Conservation (phyloP, 2,888 invertebrate genomes). For the Blera fallax region DNA sequence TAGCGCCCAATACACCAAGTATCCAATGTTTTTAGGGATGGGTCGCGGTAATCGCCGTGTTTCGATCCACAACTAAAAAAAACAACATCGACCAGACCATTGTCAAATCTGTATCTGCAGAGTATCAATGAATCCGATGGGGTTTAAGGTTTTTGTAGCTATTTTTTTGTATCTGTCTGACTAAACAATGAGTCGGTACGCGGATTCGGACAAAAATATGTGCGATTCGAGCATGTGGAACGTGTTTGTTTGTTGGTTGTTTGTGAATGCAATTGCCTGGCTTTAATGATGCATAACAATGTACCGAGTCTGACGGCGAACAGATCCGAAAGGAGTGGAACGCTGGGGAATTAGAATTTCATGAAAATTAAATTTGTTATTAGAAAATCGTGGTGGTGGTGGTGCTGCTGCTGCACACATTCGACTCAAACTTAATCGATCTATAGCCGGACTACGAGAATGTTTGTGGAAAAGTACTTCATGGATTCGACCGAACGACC, state of each 20-base stretch:
- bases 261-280: conserved; percentile 14
- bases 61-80: conserved; percentile 1
- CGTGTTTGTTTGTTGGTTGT: conserved; percentile 22
- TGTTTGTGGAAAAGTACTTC: conserved; percentile 8
- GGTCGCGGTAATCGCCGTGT: conserved; percentile 35
- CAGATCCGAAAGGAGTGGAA: conserved; percentile 48
- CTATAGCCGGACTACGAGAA: neutral
- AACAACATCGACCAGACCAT: conserved; percentile 31
- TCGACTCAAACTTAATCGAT: conserved; percentile 34
- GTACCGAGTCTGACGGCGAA: neutral
- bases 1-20: conserved; percentile 20
- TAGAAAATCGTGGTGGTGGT: conserved; percentile 39
- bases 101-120: conserved; percentile 45
- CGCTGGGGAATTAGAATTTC: conserved; percentile 40
- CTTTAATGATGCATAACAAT: conserved; percentile 54
- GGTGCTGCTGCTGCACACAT: conserved; percentile 4
- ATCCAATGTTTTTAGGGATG: conserved; percentile 51
- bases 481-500: neutral
- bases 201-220: conserved; percentile 5
- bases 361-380: conserved; percentile 45
- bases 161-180: conserved; percentile 9
- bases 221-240: conserved; percentile 55
- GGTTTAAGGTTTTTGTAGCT: neutral
- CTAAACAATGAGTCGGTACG: neutral
- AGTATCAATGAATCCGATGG: conserved; percentile 56